A percentile compares a stretch with the other conserved stretches of the same genome.
phyloP scores from a whole-genome alignment of 2,888 invertebrate genomes.

The Colletes collaris region DNA sequence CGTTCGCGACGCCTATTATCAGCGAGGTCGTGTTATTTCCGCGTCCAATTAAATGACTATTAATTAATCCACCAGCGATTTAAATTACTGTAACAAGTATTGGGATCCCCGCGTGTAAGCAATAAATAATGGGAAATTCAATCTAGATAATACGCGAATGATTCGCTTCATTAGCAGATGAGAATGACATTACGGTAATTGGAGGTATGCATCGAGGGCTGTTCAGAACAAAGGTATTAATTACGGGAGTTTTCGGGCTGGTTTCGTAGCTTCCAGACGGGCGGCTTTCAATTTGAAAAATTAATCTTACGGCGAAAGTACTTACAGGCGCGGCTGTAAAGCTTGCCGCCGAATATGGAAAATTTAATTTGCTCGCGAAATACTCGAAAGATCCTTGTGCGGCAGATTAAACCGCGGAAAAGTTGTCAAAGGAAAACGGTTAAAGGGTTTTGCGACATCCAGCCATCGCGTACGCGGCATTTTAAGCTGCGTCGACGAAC shows the following conservation, averaged over 20 bases:
- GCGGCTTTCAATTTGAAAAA: conserved; percentile 39
- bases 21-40: too few species aligned
- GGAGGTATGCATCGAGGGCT: not conserved
- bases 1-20: too few species aligned
- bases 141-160: not conserved
- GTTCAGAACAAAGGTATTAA: conserved; percentile 14
- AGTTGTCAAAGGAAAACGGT: conserved; percentile 35
- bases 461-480: conserved; percentile 3
- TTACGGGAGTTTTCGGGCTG: not conserved
- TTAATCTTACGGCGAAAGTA: conserved; percentile 43
- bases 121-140: not conserved
- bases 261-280: not conserved
- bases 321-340: conserved; percentile 2
- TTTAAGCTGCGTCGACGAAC: conserved; percentile 7
- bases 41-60: too few species aligned
- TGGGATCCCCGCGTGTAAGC: not conserved
- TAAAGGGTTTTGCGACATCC: conserved; percentile 30
- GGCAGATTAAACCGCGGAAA: conserved; percentile 39
- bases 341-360: conserved; percentile 29
- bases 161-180: not conserved
- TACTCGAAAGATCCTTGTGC: conserved; percentile 35
- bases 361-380: conserved; percentile 47
- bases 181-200: not conserved
- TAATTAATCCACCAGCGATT: too few species aligned
- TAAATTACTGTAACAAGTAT: too few species aligned